Evolutionary conservation across 2,888 invertebrate genomes (phyloP), one percentile per base, ranked within the genome.

Genomic region (Orthosia gothica): DNA sequence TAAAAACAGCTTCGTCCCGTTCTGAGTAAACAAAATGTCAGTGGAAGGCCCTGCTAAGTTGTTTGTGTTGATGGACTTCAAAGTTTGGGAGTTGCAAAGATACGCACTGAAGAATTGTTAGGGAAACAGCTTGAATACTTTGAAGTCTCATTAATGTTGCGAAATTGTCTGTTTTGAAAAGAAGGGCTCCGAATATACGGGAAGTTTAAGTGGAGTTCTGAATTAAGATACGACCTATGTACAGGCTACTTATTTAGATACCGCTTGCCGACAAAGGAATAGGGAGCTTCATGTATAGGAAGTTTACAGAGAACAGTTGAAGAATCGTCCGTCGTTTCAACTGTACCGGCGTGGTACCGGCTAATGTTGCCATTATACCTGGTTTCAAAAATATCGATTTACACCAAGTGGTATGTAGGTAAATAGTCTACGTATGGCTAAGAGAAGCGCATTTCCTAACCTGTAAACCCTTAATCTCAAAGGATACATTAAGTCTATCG

Each of bases 111-210:
- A 83, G 45, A 70, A 69, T 66, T 84, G 84, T 76, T 69, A 45
- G 65, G 62, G 57, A 23, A 81, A 81, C 84, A 84, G 84, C 81
- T 84, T 84, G 76, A 69, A 81, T 71, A 68, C 84, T 81, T 81
- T 71, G 65, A 81, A 76, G 58, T 76, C 70, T 81, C 76, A 76
- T 76, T 82, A 76, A 76, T 66, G 82, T 81, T 84, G 58, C 81
- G 68, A 68, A 74, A 75, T 81, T 69, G 70, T 75, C 64, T 81
- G 70, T 84, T 75, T 81, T 84, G 55, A 84, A 76, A 76, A 61
- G 65, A 70, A 70, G 70, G 82, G 58, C 70, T 52, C 61, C 52
- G 23, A 81, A 47, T 81, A 61, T 67, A 57, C 57, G 18, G 1
- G 15, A 68, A 68, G 55, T 74, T 75, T 59, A 52, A 70, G 81